Evolutionary conservation across 2,113 vertebrate species (phyloP).

Genomic region (Hippoglossus stenolepis): DNA sequence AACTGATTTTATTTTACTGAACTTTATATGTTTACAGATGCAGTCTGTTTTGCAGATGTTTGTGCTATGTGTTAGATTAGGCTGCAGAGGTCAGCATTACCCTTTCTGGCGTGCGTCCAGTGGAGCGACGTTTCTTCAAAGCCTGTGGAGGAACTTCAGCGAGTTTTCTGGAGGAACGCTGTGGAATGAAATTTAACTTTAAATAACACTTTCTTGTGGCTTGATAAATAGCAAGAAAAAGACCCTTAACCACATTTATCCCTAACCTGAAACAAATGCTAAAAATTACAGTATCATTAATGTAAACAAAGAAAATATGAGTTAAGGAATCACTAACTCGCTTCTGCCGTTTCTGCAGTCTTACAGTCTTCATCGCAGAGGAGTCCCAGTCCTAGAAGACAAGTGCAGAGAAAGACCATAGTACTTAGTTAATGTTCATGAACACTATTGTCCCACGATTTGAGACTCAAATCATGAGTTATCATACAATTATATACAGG

Average conservation of each 20-base stretch:
- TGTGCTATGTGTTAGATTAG: slow-evolving; percentile 12
- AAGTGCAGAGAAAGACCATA: neutral
- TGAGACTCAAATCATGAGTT: neutral
- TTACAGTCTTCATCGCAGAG: slow-evolving; percentile 86
- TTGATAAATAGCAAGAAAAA: neutral
- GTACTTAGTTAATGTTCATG: neutral
- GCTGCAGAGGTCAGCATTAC: slow-evolving; percentile 77
- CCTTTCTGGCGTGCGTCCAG: slow-evolving; percentile 84
- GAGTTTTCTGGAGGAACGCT: slow-evolving; percentile 90
- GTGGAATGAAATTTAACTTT: slow-evolving; percentile 42
- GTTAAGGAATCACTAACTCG: slow-evolving; percentile 79
- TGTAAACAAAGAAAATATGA: neutral
- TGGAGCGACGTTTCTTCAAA: slow-evolving; percentile 88
- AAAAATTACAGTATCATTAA: neutral
- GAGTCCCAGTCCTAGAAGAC: slow-evolving; percentile 91
- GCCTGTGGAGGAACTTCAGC: slow-evolving; percentile 85
- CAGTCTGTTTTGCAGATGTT: slow-evolving; percentile 7
- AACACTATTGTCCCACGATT: neutral
- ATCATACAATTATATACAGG: neutral
- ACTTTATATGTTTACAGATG: neutral
- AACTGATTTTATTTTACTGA: neutral
- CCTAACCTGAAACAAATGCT: neutral
- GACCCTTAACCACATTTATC: neutral
- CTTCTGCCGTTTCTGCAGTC: slow-evolving; percentile 90
- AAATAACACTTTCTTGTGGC: neutral